phyloP scores from a whole-genome alignment of 2,797 vertebrate species.

The Yasuhikotakia modesta region DNA sequence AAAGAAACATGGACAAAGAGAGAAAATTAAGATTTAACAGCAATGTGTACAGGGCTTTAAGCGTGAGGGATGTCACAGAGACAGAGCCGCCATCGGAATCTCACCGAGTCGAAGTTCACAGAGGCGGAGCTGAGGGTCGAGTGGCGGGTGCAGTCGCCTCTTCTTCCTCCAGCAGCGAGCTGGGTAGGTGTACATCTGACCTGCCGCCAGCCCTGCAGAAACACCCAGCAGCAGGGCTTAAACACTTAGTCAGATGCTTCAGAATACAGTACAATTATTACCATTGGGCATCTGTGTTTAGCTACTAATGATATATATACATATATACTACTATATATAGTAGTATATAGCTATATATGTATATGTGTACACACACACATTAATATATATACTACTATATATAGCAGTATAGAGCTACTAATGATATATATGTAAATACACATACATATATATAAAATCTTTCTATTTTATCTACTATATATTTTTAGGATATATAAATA shows the following conservation, averaged over 20 bases:
- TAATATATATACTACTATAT: too few relatives aligned
- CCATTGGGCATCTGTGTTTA: too few relatives aligned
- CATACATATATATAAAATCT: too few relatives aligned
- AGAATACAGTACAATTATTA: too few relatives aligned
- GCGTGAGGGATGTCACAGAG: constrained; percentile 2
- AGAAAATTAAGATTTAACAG: constrained; percentile 31
- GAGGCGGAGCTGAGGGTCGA: constrained; percentile 93
- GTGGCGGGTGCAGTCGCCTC: constrained; percentile 89
- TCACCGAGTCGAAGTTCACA: constrained; percentile 94
- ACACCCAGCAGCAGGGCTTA: constrained; percentile 40
- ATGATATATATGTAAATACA: too few relatives aligned
- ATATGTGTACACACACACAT: too few relatives aligned
- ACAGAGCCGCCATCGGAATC: constrained; percentile 51
- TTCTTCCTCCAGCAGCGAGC: constrained; percentile 98
- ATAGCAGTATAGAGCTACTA: too few relatives aligned
- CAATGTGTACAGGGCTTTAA: constrained; percentile 35
- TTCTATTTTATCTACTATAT: too few relatives aligned
- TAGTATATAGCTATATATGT: too few relatives aligned
- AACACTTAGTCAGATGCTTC: constrained; percentile 32
- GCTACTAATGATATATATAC: too few relatives aligned
- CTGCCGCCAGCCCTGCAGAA: constrained; percentile 84
- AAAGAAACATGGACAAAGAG: constrained; percentile 30
- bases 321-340: background rate
- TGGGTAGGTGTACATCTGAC: constrained; percentile 97
- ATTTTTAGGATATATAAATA: too few relatives aligned